Conservation (phyloP, 2,888 invertebrate species). For the Scrobipalpa atriplicella region DNA sequence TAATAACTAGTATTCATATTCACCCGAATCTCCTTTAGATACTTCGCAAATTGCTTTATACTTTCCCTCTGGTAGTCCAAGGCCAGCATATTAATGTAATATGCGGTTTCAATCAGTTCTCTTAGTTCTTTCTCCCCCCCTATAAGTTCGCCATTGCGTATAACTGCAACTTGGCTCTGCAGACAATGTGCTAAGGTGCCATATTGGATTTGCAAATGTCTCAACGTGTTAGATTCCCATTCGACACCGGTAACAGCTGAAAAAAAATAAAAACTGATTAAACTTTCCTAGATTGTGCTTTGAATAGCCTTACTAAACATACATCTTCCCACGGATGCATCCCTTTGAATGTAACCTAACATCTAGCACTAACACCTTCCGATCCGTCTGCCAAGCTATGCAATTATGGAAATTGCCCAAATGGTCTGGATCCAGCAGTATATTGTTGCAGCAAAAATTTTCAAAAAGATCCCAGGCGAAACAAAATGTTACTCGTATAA, state of each 20-base stretch:
- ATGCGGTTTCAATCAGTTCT: slow-evolving; percentile 15
- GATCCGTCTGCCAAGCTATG: too few species aligned
- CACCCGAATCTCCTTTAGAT: background rate
- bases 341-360: too few species aligned
- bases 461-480: too few species aligned
- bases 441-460: too few species aligned
- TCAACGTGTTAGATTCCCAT: slow-evolving; percentile 42
- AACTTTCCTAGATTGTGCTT: too few species aligned
- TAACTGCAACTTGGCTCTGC: background rate
- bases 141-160: slow-evolving; percentile 4
- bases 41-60: background rate
- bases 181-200: slow-evolving; percentile 45
- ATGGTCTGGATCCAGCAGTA: too few species aligned
- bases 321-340: too few species aligned
- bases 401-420: too few species aligned
- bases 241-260: slow-evolving; percentile 37
- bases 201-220: slow-evolving; percentile 41
- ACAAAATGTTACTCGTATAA: too few species aligned
- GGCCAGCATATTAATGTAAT: slow-evolving; percentile 3
- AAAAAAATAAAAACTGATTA: background rate
- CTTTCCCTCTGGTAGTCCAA: slow-evolving; percentile 16
- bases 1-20: background rate
- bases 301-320: too few species aligned
- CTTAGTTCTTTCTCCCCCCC: slow-evolving; percentile 20
- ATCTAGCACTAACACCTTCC: too few species aligned